A percentile compares a stretch with the other conserved stretches of the same genome.
phyloP scores from a whole-genome alignment of 1,140 invertebrate genomes.

The Drosophila lini region DNA sequence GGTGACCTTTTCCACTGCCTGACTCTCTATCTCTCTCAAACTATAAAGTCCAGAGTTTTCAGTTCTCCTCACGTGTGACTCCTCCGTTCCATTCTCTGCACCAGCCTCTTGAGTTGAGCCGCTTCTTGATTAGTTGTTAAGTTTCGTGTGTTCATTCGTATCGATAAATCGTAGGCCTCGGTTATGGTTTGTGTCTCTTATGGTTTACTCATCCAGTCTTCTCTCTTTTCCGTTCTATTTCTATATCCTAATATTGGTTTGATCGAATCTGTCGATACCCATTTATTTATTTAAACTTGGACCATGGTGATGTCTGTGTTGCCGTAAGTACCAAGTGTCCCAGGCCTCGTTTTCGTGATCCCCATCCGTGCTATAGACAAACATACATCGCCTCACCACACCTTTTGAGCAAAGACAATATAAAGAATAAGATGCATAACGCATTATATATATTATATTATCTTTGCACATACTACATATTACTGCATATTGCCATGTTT shows the following conservation, averaged over 20 bases:
- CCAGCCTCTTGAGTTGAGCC: slow-evolving; percentile 54
- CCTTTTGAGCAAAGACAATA: background rate
- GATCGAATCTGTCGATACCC: slow-evolving; percentile 39
- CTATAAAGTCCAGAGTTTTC: slow-evolving; percentile 32
- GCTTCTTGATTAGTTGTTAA: slow-evolving; percentile 64
- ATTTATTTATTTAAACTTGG: slow-evolving; percentile 63
- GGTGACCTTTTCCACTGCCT: slow-evolving; percentile 23
- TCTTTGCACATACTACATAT: slow-evolving; percentile 1
- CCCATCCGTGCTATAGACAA: slow-evolving; percentile 19
- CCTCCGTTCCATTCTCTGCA: slow-evolving; percentile 43
- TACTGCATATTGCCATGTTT: slow-evolving; percentile 33
- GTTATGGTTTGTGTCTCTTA: slow-evolving; percentile 53
- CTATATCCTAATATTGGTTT: slow-evolving; percentile 56
- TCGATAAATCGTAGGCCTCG: slow-evolving; percentile 54
- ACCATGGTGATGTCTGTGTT: slow-evolving; percentile 59
- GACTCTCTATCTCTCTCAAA: slow-evolving; percentile 13
- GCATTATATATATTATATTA: background rate
- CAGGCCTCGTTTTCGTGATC: slow-evolving; percentile 43
- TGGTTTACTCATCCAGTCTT: slow-evolving; percentile 74
- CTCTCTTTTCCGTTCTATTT: slow-evolving; percentile 51
- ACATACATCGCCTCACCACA: slow-evolving; percentile 16
- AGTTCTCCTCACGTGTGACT: slow-evolving; percentile 22
- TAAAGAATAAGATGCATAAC: background rate
- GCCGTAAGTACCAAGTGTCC: slow-evolving; percentile 80
- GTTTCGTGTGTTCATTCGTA: slow-evolving; percentile 40